Conservation (phyloP, 2,888 invertebrate genomes). For the Hypomecis punctinalis region DNA sequence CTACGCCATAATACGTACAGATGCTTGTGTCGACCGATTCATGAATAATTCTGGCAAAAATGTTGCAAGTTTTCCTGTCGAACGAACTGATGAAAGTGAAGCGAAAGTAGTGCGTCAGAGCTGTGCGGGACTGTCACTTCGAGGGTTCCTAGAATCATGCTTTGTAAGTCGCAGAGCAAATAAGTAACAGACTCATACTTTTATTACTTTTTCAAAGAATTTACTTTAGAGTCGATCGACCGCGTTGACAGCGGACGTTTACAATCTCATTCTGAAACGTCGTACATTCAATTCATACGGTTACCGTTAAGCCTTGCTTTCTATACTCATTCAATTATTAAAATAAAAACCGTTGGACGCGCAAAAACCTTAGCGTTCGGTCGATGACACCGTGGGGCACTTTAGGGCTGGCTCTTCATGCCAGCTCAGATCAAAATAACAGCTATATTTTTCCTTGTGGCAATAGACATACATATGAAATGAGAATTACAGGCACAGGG, state of each 20-base stretch:
- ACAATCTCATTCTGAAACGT: constrained; percentile 46
- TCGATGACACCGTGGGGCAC: constrained; percentile 81
- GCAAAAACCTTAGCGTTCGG: constrained; percentile 80
- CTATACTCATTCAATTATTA: constrained; percentile 81
- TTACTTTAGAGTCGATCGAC: constrained; percentile 22
- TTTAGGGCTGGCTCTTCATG: constrained; percentile 79
- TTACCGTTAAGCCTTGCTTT: constrained; percentile 70
- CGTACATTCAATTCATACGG: constrained; percentile 56
- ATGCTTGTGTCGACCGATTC: constrained; percentile 9
- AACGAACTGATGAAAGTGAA: constrained; percentile 31
- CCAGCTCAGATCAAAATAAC: constrained; percentile 60
- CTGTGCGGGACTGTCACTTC: constrained; percentile 13
- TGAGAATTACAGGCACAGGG: constrained; percentile 31
- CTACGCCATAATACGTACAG: constrained; percentile 32
- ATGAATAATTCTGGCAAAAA: constrained; percentile 27
- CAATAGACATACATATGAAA: constrained; percentile 30
- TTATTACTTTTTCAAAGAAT: constrained; percentile 17
- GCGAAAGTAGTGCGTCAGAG: constrained; percentile 31
- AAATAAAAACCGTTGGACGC: constrained; percentile 78
- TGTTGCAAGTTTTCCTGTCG: constrained; percentile 27
- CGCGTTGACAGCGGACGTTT: constrained; percentile 34
- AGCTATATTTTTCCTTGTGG: constrained; percentile 56
- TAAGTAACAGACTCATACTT: constrained; percentile 7
- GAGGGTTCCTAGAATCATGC: constrained; percentile 20
- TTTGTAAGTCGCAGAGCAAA: constrained; percentile 18